phyloP scores from a whole-genome alignment of 2,797 vertebrate genomes.

The Chaetophractus vellerosus region DNA sequence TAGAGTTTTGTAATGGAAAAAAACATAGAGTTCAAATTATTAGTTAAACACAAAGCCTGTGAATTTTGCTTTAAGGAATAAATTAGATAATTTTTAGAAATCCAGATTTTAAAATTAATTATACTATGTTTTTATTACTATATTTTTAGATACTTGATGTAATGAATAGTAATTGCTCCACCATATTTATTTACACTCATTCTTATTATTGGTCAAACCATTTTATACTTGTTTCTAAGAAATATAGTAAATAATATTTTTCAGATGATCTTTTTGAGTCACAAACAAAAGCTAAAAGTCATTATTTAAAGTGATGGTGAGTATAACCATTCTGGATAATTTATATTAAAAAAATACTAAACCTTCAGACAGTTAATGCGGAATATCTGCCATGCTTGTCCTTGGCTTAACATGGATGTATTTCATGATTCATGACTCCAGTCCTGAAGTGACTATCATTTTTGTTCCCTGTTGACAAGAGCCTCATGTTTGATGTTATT shows the following conservation, averaged over 20 bases:
- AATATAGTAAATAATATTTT: neutral
- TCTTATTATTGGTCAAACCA: neutral
- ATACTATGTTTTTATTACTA: neutral
- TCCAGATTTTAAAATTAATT: neutral
- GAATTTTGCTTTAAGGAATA: neutral
- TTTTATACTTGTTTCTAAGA: neutral
- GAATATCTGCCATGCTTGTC: neutral
- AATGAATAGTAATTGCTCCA: neutral
- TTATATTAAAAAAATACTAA: neutral
- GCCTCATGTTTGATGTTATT: neutral
- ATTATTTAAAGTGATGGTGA: neutral
- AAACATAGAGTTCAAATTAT: neutral
- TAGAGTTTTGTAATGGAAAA: neutral
- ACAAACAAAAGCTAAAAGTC: neutral
- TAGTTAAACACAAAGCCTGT: neutral
- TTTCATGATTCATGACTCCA: neutral
- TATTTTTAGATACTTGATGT: conserved; percentile 1
- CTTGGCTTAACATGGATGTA: neutral
- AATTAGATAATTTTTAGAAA: too few species aligned
- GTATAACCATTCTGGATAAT: neutral
- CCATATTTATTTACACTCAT: neutral
- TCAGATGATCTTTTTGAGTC: neutral
- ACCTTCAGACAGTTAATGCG: too few species aligned
- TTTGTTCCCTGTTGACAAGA: neutral
- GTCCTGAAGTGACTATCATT: neutral